Conservation (phyloP, 2,113 vertebrate genomes). For the Isichthys henryi region DNA sequence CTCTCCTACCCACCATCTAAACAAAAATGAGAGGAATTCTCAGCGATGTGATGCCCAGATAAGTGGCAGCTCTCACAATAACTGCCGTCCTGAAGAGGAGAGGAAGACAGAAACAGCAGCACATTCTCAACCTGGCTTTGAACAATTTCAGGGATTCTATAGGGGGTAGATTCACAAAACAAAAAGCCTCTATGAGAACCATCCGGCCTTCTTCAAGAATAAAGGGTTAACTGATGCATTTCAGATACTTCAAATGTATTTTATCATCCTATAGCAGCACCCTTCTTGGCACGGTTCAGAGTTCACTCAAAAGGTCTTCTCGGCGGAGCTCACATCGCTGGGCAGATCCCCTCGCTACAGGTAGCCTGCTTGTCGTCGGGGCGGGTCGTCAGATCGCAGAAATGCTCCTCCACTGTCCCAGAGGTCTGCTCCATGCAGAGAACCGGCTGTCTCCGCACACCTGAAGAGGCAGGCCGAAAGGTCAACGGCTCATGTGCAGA, state of each 20-base stretch:
- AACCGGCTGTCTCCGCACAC: conserved; percentile 73
- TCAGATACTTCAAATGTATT: background rate
- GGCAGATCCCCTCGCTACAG: conserved; percentile 78
- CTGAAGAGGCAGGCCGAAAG: conserved; percentile 45
- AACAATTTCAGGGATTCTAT: background rate
- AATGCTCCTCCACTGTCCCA: conserved; percentile 70
- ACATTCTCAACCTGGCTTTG: background rate
- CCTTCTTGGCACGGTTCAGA: background rate
- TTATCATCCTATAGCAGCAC: background rate
- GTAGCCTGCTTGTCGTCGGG: conserved; percentile 69
- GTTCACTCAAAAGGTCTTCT: too few species aligned
- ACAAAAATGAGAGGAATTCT: background rate
- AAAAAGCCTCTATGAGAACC: background rate
- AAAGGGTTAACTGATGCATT: background rate
- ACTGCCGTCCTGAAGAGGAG: background rate
- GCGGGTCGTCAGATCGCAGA: conserved; percentile 67
- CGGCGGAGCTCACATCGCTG: conserved; percentile 60
- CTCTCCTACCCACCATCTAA: conserved; percentile 86
- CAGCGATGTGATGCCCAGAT: background rate
- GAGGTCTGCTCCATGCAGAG: conserved; percentile 72
- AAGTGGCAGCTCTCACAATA: background rate
- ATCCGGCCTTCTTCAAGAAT: background rate
- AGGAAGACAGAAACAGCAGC: background rate
- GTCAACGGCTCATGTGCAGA: background rate
- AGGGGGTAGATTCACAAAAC: background rate